Evolutionary conservation across 1,140 invertebrate species (phyloP).

Genomic region (Bactericera cockerelli): DNA sequence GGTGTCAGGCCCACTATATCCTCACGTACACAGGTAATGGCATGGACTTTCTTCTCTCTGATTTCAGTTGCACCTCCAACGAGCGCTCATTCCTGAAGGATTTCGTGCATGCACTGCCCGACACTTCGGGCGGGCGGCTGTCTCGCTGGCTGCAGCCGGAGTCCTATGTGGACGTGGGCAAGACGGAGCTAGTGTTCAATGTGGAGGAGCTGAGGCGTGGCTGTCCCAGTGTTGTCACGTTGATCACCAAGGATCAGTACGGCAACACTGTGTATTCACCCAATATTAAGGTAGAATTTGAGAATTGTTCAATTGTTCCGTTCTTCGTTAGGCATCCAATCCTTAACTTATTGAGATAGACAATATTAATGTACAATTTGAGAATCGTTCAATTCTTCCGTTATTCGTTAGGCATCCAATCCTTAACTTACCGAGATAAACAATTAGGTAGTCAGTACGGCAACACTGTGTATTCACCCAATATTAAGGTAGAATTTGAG

Average conservation of each 20-base stretch:
- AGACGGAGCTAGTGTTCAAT: slow-evolving; percentile 66
- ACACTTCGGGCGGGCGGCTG: slow-evolving; percentile 77
- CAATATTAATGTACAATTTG: background rate
- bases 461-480: slow-evolving; percentile 64
- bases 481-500: slow-evolving; percentile 65
- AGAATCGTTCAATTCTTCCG: too few relatives aligned
- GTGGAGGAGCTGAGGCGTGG: slow-evolving; percentile 62
- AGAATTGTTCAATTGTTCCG: background rate
- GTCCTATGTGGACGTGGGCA: slow-evolving; percentile 72
- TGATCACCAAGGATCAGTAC: slow-evolving; percentile 84
- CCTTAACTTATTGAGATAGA: too few relatives aligned
- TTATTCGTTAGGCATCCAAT: too few relatives aligned
- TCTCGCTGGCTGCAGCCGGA: slow-evolving; percentile 90
- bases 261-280: slow-evolving; percentile 69
- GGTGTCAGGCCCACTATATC: too few relatives aligned
- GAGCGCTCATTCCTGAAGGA: slow-evolving; percentile 88
- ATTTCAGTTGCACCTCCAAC: slow-evolving; percentile 56
- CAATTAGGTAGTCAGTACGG: too few relatives aligned
- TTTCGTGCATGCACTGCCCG: slow-evolving; percentile 69
- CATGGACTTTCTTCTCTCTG: too few relatives aligned
- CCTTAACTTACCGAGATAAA: too few relatives aligned
- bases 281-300: slow-evolving; percentile 62
- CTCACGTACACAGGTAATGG: too few relatives aligned
- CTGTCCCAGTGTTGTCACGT: slow-evolving; percentile 61
- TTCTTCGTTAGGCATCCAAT: background rate